These are phyloP conservation scores for Platycercus adscitus DNA, from an alignment of 2,113 vertebrate genomes.

Conservation along the genomic window DNA sequence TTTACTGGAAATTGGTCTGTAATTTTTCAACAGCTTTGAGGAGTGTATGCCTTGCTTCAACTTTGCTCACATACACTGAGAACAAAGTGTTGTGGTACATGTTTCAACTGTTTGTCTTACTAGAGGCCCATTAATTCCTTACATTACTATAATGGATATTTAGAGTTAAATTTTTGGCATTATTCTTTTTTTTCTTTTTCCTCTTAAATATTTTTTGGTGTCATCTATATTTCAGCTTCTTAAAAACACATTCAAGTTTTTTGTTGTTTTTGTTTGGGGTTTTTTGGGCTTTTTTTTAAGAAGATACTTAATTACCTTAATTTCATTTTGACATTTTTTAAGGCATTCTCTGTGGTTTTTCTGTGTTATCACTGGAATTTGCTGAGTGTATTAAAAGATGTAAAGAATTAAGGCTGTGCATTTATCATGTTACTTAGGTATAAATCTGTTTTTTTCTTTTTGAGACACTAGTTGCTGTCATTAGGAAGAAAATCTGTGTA, in stretches of 20 bases:
- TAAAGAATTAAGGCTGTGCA: conserved; percentile 4
- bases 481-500: conserved; percentile 18
- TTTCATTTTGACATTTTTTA: conserved; percentile 65
- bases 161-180: conserved; percentile 66
- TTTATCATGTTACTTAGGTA: conserved; percentile 2
- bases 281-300: not conserved
- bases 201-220: conserved; percentile 46
- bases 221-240: conserved; percentile 60
- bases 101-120: conserved; percentile 51
- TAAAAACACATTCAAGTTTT: not conserved
- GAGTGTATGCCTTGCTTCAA: not conserved
- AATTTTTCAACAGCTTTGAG: conserved; percentile 62
- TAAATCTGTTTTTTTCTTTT: conserved; percentile 16
- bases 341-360: conserved; percentile 47
- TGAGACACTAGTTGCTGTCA: conserved; percentile 22
- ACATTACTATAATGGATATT: conserved; percentile 59
- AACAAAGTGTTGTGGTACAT: conserved; percentile 47
- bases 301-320: conserved; percentile 66
- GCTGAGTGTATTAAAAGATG: conserved; percentile 61
- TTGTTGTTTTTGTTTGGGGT: not conserved
- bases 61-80: conserved; percentile 25
- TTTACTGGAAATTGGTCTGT: conserved; percentile 54
- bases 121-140: conserved; percentile 64
- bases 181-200: not conserved
- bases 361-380: conserved; percentile 50